Percentiles rank a stretch among this genome's conserved stretches.
These are phyloP conservation scores for Ammospiza nelsoni DNA, from an alignment of 2,113 vertebrate genomes.

Conservation along the genomic window DNA sequence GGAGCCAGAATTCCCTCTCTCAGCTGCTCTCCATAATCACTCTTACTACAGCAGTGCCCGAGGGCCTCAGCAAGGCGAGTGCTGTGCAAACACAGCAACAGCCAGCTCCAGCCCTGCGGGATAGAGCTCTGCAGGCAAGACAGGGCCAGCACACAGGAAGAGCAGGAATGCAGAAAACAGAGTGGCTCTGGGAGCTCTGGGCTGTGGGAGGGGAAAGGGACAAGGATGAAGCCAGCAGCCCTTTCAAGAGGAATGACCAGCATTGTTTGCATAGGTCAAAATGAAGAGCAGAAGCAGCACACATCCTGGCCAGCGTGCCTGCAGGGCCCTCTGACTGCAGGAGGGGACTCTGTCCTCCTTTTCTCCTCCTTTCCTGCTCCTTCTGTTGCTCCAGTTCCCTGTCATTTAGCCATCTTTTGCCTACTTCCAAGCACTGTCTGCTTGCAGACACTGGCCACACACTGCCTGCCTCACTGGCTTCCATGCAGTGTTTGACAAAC, in stretches of 20 bases:
- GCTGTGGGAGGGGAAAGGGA: not conserved
- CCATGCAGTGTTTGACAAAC: not conserved
- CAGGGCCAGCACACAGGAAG: not conserved
- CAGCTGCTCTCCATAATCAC: not conserved
- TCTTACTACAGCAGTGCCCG: not conserved
- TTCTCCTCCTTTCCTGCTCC: not conserved
- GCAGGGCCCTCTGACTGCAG: fast-evolving
- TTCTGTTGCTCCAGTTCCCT: not conserved
- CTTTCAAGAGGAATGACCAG: not conserved
- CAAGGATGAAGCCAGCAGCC: not conserved
- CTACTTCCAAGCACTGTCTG: not conserved
- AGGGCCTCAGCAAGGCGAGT: not conserved
- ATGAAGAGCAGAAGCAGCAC: not conserved
- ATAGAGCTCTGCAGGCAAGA: not conserved
- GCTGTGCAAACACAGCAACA: not conserved
- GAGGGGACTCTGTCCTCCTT: not conserved
- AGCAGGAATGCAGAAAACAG: not conserved
- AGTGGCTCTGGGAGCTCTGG: not conserved
- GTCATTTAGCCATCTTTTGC: not conserved
- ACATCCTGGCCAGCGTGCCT: not conserved
- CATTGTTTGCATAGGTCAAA: not conserved
- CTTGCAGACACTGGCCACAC: not conserved
- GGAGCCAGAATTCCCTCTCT: not conserved
- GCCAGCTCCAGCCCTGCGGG: not conserved
- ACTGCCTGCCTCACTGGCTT: not conserved